Conservation (phyloP, 2,113 vertebrate genomes). For the Sphaerodactylus townsendi region DNA sequence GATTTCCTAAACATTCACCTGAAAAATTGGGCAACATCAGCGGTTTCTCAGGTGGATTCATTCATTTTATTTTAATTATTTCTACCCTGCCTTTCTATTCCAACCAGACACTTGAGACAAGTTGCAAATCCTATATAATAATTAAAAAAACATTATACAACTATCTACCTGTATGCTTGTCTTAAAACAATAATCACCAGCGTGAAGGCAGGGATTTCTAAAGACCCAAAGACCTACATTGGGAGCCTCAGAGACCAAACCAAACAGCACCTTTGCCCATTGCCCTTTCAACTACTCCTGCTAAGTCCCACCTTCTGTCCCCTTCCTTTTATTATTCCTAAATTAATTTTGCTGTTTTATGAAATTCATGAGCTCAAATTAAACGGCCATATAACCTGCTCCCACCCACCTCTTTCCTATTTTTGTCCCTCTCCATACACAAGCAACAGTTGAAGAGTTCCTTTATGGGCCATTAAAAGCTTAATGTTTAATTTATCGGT, state of each 20-base stretch:
- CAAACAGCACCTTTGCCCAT: background rate
- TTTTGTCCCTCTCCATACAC: constrained; percentile 50
- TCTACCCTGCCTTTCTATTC: background rate
- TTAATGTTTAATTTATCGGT: constrained; percentile 80
- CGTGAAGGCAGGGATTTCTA: background rate
- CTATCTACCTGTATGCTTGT: background rate
- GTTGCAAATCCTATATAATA: background rate
- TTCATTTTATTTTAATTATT: background rate
- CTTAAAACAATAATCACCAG: background rate
- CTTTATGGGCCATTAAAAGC: constrained; percentile 81
- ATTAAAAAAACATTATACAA: background rate
- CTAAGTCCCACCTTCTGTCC: background rate
- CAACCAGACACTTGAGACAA: background rate
- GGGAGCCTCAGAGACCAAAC: background rate
- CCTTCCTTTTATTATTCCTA: constrained; percentile 35
- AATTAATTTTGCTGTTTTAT: constrained; percentile 74
- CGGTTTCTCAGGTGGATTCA: background rate
- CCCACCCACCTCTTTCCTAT: constrained; percentile 69
- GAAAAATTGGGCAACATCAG: background rate
- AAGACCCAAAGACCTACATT: background rate
- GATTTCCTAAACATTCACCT: background rate
- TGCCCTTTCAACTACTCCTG: background rate
- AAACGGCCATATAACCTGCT: constrained; percentile 63
- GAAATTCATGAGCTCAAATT: constrained; percentile 76
- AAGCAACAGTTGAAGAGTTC: constrained; percentile 71